Evolutionary conservation across 1,140 invertebrate species (phyloP).

Genomic region (Hermatobates lingyangjiaoensis): DNA sequence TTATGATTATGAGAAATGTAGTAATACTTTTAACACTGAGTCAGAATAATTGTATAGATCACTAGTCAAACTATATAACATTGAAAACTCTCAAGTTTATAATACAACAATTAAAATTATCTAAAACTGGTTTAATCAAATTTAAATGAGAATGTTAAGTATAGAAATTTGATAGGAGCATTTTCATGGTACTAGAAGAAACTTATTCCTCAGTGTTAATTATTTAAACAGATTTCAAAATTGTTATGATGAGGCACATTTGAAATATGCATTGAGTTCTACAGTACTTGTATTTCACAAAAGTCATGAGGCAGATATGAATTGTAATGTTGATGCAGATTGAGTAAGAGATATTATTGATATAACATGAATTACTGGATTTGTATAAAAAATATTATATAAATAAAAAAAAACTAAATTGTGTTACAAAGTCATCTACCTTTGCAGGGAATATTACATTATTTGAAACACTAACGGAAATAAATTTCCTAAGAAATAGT

Average conservation of each 20-base stretch:
- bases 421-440: conserved; percentile 9
- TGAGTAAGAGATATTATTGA: conserved; percentile 5
- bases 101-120: neutral
- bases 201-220: neutral
- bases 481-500: neutral
- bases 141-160: neutral
- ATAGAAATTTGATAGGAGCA: neutral
- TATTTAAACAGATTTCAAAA: neutral
- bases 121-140: neutral
- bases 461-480: neutral
- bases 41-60: neutral
- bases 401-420: conserved; percentile 10
- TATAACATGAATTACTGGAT: conserved; percentile 8
- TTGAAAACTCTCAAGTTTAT: neutral
- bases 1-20: neutral
- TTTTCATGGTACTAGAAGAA: neutral
- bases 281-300: neutral
- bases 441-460: conserved; percentile 8
- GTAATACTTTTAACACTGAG: neutral
- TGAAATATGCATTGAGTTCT: neutral
- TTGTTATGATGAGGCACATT: neutral
- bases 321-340: conserved; percentile 10
- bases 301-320: conserved; percentile 13
- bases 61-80: neutral
- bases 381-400: conserved; percentile 6